These are phyloP conservation scores for Monomorium pharaonis DNA, from an alignment of 1,140 invertebrate genomes.

Conservation along the genomic window DNA sequence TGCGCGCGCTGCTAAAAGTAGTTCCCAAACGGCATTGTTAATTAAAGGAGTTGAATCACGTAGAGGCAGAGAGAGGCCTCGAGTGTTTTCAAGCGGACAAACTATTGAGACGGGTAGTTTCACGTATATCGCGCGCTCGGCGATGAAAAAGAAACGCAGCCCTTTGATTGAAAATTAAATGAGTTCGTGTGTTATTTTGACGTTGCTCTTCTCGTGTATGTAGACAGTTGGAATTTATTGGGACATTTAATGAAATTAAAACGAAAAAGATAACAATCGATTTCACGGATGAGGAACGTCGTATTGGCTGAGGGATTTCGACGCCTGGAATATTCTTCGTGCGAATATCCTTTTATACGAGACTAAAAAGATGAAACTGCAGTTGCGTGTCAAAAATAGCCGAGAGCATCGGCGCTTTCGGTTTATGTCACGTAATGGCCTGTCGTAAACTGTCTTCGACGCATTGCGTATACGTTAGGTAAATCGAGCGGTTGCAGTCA, in stretches of 20 bases:
- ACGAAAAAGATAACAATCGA: not conserved
- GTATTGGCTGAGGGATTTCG: conserved; percentile 60
- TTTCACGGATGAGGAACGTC: not conserved
- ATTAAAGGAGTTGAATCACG: conserved; percentile 16
- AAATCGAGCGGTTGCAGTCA: not conserved
- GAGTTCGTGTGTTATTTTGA: not conserved
- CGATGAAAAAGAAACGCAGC: not conserved
- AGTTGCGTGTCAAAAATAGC: conserved; percentile 3
- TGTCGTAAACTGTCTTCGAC: conserved; percentile 10
- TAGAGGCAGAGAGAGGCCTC: not conserved
- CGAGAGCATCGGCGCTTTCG: not conserved
- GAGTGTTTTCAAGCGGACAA: not conserved
- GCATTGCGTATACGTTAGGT: not conserved
- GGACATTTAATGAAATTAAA: not conserved
- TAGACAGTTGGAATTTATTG: not conserved
- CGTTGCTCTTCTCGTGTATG: not conserved
- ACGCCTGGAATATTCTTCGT: conserved; percentile 59
- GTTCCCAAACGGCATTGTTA: conserved; percentile 12
- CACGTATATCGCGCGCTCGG: not conserved
- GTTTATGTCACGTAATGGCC: conserved; percentile 26
- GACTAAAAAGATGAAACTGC: not conserved
- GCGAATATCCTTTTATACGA: conserved; percentile 60
- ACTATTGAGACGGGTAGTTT: not conserved
- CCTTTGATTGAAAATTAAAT: not conserved
- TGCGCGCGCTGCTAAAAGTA: not conserved